These are phyloP conservation scores for Pseudolaguvia tuberculata DNA, from an alignment of 2,113 vertebrate genomes.

Conservation along the genomic window DNA sequence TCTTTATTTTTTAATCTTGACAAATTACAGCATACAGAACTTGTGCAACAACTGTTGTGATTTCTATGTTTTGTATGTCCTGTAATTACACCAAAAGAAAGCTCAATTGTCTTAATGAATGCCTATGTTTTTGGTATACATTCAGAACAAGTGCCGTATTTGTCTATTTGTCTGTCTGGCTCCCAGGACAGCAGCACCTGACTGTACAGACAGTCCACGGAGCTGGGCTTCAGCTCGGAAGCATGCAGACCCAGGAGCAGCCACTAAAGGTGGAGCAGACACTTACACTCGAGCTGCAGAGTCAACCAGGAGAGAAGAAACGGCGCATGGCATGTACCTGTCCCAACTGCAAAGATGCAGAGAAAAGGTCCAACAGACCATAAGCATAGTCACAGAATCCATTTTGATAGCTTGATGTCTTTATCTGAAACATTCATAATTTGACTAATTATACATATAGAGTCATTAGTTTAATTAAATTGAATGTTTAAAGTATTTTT, in stretches of 20 bases:
- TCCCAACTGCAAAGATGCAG: constrained; percentile 96
- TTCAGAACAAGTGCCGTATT: background rate
- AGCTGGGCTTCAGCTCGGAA: constrained; percentile 83
- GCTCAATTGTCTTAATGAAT: too few relatives aligned
- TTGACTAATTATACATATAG: background rate
- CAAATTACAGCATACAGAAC: too few relatives aligned
- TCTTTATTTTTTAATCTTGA: too few relatives aligned
- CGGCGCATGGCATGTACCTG: constrained; percentile 94
- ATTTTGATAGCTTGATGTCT: background rate
- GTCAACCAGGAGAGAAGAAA: constrained; percentile 85
- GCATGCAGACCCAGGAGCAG: constrained; percentile 77
- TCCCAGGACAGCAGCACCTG: constrained; percentile 89
- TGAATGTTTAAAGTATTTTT: background rate
- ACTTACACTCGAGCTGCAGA: constrained; percentile 76
- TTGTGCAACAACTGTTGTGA: too few relatives aligned
- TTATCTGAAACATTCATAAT: background rate
- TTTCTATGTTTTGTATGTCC: too few relatives aligned
- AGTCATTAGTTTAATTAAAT: background rate
- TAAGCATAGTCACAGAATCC: background rate
- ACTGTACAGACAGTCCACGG: constrained; percentile 88
- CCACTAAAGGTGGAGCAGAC: constrained; percentile 91
- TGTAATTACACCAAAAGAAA: too few relatives aligned
- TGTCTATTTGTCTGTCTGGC: background rate
- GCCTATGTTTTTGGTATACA: too few relatives aligned
- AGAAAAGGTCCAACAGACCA: constrained; percentile 75